These are phyloP conservation scores for Equus quagga DNA, from an alignment of 2,113 vertebrate species.

Conservation along the genomic window DNA sequence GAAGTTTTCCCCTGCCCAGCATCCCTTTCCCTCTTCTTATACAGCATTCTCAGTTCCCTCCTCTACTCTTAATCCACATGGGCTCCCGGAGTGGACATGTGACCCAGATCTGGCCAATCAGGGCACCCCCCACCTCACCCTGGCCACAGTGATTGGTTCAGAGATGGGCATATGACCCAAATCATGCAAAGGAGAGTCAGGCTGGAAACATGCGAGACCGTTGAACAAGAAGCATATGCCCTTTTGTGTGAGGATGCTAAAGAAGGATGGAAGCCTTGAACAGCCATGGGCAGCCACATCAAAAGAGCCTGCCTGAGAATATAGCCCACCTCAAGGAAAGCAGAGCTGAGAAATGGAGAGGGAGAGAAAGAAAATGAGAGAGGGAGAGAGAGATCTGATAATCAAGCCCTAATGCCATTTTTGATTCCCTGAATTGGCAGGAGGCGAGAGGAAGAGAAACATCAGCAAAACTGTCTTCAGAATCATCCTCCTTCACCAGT, in stretches of 20 bases:
- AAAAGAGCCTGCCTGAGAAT: not conserved
- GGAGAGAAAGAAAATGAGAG: not conserved
- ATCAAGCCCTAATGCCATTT: not conserved
- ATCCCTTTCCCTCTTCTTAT: not conserved
- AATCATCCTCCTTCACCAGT: not conserved
- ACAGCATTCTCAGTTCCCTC: not conserved
- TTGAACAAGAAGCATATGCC: not conserved
- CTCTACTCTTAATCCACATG: not conserved
- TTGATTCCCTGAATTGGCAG: not conserved
- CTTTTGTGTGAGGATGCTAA: not conserved
- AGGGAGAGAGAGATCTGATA: too few species aligned
- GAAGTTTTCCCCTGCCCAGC: not conserved
- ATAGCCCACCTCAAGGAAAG: not conserved
- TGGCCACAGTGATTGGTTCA: not conserved
- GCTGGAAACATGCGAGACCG: not conserved
- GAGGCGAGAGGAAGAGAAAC: not conserved
- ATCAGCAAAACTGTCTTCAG: not conserved
- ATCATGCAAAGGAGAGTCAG: not conserved
- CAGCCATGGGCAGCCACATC: not conserved
- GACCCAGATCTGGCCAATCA: not conserved
- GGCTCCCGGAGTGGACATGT: not conserved
- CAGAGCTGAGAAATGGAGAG: not conserved
- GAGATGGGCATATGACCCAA: not conserved
- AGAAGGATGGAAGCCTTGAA: not conserved
- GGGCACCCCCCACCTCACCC: not conserved